Percentiles rank a stretch among this genome's conserved stretches.
Evolutionary conservation across 2,888 invertebrate genomes (phyloP).

Genomic region (Hofmannophila pseudospretella): DNA sequence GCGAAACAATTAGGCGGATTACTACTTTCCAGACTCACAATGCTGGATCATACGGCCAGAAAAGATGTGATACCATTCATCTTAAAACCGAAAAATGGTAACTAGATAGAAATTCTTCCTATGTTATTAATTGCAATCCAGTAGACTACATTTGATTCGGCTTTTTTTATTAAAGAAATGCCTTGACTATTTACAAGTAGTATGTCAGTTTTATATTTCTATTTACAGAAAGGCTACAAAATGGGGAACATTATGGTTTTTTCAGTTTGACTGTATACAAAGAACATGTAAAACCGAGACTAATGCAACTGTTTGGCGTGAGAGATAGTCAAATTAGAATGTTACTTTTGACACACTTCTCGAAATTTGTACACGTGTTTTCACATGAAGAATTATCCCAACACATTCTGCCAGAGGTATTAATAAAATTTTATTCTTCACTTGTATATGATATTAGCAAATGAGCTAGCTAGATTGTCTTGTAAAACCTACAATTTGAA

Average conservation of each 20-base stretch:
- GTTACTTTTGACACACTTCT: conserved; percentile 87
- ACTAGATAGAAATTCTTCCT: conserved; percentile 20
- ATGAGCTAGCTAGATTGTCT: too few species aligned
- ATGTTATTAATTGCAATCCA: neutral
- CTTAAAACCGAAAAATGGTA: conserved; percentile 79
- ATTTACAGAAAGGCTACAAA: conserved; percentile 53
- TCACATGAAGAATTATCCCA: conserved; percentile 85
- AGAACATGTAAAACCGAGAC: conserved; percentile 85
- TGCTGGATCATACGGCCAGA: conserved; percentile 89
- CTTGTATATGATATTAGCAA: too few species aligned
- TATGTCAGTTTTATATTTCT: too few species aligned
- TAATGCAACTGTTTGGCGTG: conserved; percentile 89
- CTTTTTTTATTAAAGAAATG: too few species aligned
- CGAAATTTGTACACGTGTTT: conserved; percentile 85
- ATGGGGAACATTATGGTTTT: conserved; percentile 74
- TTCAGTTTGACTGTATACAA: conserved; percentile 84
- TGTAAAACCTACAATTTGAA: too few species aligned
- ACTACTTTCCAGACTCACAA: conserved; percentile 89
- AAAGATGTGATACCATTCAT: conserved; percentile 83
- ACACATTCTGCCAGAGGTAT: conserved; percentile 90
- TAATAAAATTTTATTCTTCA: too few species aligned
- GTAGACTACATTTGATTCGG: neutral
- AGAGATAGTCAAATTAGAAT: conserved; percentile 88
- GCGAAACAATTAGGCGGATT: conserved; percentile 88
- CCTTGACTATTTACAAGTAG: too few species aligned